A percentile compares a stretch with the other conserved stretches of the same genome.
These are phyloP conservation scores for Gila orcuttii DNA, from an alignment of 2,113 vertebrate genomes.

Conservation along the genomic window DNA sequence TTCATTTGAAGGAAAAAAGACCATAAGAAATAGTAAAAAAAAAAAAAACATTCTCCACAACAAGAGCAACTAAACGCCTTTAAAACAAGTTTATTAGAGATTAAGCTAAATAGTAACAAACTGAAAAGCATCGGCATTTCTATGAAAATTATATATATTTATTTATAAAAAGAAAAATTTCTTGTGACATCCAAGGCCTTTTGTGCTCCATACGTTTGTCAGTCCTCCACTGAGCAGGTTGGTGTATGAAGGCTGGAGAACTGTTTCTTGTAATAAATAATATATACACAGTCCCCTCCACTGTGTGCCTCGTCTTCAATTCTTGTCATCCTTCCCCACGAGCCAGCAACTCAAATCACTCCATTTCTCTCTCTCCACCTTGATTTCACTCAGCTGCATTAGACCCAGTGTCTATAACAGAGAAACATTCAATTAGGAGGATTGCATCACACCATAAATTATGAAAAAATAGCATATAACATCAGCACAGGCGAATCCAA, in stretches of 20 bases:
- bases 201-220: conserved; percentile 51
- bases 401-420: conserved; percentile 84
- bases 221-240: conserved; percentile 42
- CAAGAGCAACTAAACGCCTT: conserved; percentile 13
- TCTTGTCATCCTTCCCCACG: conserved; percentile 63
- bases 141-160: conserved; percentile 50
- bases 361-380: neutral
- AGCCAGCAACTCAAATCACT: conserved; percentile 62
- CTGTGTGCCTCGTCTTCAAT: conserved; percentile 63
- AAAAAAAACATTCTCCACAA: neutral
- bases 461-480: neutral
- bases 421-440: neutral
- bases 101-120: conserved; percentile 47
- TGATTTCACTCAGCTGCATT: conserved; percentile 81
- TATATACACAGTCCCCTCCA: conserved; percentile 82
- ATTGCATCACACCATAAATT: neutral
- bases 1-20: neutral
- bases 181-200: conserved; percentile 55
- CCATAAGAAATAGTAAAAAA: neutral
- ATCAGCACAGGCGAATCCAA: neutral
- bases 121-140: conserved; percentile 39
- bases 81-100: conserved; percentile 59
- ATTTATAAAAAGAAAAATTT: conserved; percentile 58
- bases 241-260: conserved; percentile 49
- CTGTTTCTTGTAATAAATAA: conserved; percentile 77